phyloP scores from a whole-genome alignment of 2,888 invertebrate species.

The Apotomis turbidana region DNA sequence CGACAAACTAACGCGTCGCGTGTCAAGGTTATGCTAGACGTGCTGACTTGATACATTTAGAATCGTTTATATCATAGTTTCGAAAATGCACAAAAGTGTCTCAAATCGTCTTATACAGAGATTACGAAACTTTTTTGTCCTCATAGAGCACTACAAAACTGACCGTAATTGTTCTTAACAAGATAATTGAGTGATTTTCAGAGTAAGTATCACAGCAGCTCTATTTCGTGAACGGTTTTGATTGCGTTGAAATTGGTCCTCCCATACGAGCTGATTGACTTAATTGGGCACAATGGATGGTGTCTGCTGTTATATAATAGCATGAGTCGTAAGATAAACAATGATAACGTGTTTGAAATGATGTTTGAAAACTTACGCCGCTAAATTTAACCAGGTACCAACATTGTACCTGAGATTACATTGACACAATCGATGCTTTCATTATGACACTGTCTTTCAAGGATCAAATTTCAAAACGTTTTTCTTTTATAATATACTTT shows the following conservation, averaged over 20 bases:
- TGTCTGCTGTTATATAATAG: background rate
- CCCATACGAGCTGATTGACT: conserved; percentile 7
- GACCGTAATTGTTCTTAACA: conserved; percentile 28
- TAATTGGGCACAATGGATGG: conserved; percentile 22
- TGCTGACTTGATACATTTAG: too few relatives aligned
- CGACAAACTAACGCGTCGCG: too few relatives aligned
- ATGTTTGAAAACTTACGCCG: background rate
- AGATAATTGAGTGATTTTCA: conserved; percentile 32
- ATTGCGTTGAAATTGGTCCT: conserved; percentile 18
- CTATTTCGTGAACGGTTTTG: conserved; percentile 27
- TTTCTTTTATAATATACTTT: too few relatives aligned
- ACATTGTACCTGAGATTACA: too few relatives aligned
- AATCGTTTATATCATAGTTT: too few relatives aligned
- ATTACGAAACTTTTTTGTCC: background rate
- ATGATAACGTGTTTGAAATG: background rate
- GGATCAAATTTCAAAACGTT: too few relatives aligned
- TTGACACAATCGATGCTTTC: too few relatives aligned
- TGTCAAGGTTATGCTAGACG: too few relatives aligned
- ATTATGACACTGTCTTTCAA: too few relatives aligned
- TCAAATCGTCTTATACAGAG: too few relatives aligned
- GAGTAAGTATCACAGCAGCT: conserved; percentile 32
- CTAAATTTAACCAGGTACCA: background rate
- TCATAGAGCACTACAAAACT: conserved; percentile 3
- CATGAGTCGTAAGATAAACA: background rate
- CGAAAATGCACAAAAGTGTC: too few relatives aligned